Evolutionary conservation across 2,797 vertebrate species (phyloP).

Genomic region (Pangasius djambal): DNA sequence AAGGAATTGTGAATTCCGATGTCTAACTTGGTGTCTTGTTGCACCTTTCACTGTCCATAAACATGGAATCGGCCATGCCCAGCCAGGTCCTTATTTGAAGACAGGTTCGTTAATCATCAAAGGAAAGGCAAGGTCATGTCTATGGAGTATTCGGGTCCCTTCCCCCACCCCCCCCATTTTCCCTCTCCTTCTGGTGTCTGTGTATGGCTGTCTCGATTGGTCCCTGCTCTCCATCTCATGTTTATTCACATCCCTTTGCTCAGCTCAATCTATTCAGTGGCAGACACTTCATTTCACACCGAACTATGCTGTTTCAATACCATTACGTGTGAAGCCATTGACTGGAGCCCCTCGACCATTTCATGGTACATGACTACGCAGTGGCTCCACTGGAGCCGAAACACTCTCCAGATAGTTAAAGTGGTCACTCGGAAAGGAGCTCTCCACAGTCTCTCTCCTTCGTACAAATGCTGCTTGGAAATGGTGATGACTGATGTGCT

Average conservation of each 20-base stretch:
- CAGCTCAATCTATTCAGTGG: conserved; percentile 50
- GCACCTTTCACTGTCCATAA: conserved; percentile 63
- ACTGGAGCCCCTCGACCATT: conserved; percentile 59
- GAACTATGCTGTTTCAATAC: conserved; percentile 60
- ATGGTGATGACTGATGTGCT: background rate
- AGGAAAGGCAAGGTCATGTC: conserved; percentile 71
- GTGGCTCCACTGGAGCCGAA: conserved; percentile 50
- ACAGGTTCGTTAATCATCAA: conserved; percentile 65
- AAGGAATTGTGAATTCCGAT: conserved; percentile 70
- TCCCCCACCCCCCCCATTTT: background rate
- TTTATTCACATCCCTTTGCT: conserved; percentile 61
- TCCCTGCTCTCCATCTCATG: conserved; percentile 52
- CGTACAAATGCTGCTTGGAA: conserved; percentile 5
- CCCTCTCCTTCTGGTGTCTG: background rate
- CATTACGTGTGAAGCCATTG: conserved; percentile 59
- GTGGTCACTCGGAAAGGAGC: conserved; percentile 47
- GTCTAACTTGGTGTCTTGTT: conserved; percentile 44
- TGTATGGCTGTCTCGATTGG: conserved; percentile 19
- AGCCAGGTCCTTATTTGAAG: conserved; percentile 63
- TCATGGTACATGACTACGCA: conserved; percentile 61
- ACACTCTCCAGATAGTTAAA: conserved; percentile 58
- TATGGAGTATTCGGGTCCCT: conserved; percentile 59
- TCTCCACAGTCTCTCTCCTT: conserved; percentile 2
- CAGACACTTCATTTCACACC: conserved; percentile 64
- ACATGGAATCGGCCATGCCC: conserved; percentile 64